These are phyloP conservation scores for Pentamera pediparva DNA, from an alignment of 53 echinoderm and acorn worm genomes.

Conservation along the genomic window DNA sequence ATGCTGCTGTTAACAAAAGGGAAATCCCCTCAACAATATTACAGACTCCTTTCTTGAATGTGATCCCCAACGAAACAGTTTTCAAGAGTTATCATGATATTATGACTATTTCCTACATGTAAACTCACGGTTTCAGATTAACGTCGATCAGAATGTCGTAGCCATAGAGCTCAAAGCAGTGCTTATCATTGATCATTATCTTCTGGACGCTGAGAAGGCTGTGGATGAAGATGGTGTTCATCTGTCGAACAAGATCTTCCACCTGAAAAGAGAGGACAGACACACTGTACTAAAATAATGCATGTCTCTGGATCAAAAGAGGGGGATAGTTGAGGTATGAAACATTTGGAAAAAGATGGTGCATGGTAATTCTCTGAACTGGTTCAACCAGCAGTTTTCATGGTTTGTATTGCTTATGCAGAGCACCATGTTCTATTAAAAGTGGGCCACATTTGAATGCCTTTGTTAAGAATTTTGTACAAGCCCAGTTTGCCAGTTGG, in stretches of 20 bases:
- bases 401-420: too few relatives aligned
- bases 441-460: too few relatives aligned
- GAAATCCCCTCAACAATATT: too few relatives aligned
- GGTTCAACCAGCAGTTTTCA: too few relatives aligned
- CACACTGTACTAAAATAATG: neutral
- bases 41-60: too few relatives aligned
- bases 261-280: conserved; percentile 45
- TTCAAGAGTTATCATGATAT: too few relatives aligned
- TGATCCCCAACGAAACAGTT: too few relatives aligned
- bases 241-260: conserved; percentile 63
- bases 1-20: neutral
- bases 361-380: too few relatives aligned
- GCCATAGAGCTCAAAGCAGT: conserved; percentile 98
- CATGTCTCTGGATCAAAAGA: neutral
- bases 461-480: too few relatives aligned
- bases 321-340: neutral
- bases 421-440: too few relatives aligned
- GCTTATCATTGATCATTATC: conserved; percentile 96
- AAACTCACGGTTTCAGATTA: conserved; percentile 85
- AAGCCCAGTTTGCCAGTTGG: too few relatives aligned
- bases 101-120: neutral
- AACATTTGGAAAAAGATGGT: too few relatives aligned
- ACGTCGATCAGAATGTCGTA: conserved; percentile 87
- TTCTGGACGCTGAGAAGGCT: conserved; percentile 93
- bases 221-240: conserved; percentile 89